Conservation (phyloP, 2,888 invertebrate genomes). For the Eupithecia subfuscata region DNA sequence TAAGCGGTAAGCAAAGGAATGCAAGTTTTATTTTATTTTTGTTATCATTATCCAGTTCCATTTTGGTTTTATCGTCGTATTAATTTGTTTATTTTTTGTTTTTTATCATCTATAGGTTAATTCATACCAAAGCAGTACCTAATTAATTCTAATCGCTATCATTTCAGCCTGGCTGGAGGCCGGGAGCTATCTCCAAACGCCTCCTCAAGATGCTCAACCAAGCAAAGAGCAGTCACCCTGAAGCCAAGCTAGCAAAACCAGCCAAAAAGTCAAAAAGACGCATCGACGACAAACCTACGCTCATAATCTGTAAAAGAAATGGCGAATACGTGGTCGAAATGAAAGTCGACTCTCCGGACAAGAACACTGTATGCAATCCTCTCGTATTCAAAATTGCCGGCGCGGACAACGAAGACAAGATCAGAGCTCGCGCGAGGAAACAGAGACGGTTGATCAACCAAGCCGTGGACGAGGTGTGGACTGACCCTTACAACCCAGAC, state of each 20-base stretch:
- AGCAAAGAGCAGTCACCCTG: conserved; percentile 53
- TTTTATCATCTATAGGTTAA: background rate
- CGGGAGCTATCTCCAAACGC: conserved; percentile 72
- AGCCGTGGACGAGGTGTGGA: conserved; percentile 56
- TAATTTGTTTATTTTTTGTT: conserved; percentile 21
- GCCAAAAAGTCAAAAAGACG: conserved; percentile 60
- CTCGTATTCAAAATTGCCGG: conserved; percentile 65
- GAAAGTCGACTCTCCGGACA: conserved; percentile 55
- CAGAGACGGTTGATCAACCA: conserved; percentile 52
- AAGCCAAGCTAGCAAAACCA: conserved; percentile 46
- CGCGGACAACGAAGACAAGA: conserved; percentile 58
- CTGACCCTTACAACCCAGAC: conserved; percentile 63
- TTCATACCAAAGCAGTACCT: too few species aligned
- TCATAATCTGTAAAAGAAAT: conserved; percentile 64
- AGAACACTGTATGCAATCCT: conserved; percentile 55
- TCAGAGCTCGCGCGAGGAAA: conserved; percentile 54
- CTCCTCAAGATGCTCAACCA: conserved; percentile 63
- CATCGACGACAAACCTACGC: conserved; percentile 62
- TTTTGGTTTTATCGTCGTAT: background rate
- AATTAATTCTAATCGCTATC: background rate
- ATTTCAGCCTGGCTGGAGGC: conserved; percentile 72
- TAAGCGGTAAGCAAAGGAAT: background rate
- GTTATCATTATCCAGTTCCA: background rate
- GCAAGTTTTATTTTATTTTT: background rate
- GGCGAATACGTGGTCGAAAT: conserved; percentile 71